Conservation (phyloP, 2,113 vertebrate species). For the Apeltes quadracus region DNA sequence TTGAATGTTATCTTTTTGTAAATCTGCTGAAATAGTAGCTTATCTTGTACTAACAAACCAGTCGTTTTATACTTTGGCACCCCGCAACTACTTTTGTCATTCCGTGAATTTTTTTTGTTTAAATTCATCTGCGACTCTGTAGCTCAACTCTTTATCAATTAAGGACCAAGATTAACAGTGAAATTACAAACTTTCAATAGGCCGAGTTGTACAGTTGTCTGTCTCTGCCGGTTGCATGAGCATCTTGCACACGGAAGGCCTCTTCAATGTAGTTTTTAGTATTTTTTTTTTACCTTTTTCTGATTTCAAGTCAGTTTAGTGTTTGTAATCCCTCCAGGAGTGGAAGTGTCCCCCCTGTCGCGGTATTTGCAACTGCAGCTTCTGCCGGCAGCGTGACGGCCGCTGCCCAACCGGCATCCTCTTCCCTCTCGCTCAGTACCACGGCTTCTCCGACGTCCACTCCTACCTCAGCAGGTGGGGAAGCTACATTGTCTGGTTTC, state of each 20-base stretch:
- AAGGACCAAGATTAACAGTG: not conserved
- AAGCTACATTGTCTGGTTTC: not conserved
- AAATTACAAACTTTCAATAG: not conserved
- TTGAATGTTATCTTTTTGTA: not conserved
- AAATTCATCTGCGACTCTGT: too few relatives aligned
- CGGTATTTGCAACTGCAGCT: conserved; percentile 85
- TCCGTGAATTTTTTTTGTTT: too few relatives aligned
- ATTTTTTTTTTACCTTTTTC: not conserved
- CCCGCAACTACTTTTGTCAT: too few relatives aligned
- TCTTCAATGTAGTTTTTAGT: not conserved
- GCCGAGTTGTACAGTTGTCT: not conserved
- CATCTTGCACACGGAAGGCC: not conserved
- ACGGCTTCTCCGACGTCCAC: conserved; percentile 82
- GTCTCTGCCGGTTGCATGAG: not conserved
- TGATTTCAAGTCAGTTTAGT: not conserved
- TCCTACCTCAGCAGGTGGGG: conserved; percentile 81
- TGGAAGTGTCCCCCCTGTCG: conserved; percentile 83
- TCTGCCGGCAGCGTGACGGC: conserved; percentile 81
- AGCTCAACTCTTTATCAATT: not conserved
- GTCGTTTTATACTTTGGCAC: too few relatives aligned
- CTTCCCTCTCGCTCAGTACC: conserved; percentile 80
- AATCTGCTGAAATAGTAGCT: not conserved
- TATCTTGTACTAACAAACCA: not conserved
- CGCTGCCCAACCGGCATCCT: conserved; percentile 82
- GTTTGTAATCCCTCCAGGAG: conserved; percentile 51